Evolutionary conservation across 1,140 invertebrate genomes (phyloP), one percentile per base, ranked within the genome.

Genomic region (Eufriesea mexicana): DNA sequence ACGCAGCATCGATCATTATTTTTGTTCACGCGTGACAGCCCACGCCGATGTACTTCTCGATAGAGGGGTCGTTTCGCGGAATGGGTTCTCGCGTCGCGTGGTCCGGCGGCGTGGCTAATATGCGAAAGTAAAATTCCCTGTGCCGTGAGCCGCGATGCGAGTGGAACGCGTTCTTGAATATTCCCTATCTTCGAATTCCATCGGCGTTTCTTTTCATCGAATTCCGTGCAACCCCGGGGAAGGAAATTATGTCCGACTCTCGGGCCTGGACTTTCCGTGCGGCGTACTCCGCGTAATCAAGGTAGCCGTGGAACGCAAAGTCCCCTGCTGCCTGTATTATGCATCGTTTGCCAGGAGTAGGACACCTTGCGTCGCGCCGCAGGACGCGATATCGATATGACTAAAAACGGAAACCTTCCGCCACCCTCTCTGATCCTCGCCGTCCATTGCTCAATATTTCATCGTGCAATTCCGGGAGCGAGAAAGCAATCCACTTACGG

Each of bases 1-100:
- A 47, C 71, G 54, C 55, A n/a, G 71, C 71, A 73, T 73, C 71
- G 71, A 74, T 74, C 71, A 72, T 72, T 14, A 74, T 74, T 74
- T 74, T 74, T 74, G n/a, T 74, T 14, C 35, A 74, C 54, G 55
- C 54, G 54, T 42, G 71, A 74, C 42, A 59, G 54, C 35, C 8
- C 35, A 14, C 47, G 10, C 9, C 54, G 55, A 61, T 59, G 59
- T 47, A 25, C 35, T 59, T 45, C 18, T 35, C 70, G 49, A n/a
- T 55, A 71, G 8, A 35, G 35, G 49, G 25, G 25, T 55, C n/a
- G 20, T 72, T n/a, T 55, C 28, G 20, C 20, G 51, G 20, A 72
- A 55, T 18, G 23, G 28, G 55, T 59, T 47, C 23, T 54, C 54
- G 23, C 1, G 2, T 5, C 14, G 14, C 66, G 14, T n/a, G 2